Base-by-base conservation (phyloP, 2,888 invertebrate species). In the Meliscaeva auricollis region DNA sequence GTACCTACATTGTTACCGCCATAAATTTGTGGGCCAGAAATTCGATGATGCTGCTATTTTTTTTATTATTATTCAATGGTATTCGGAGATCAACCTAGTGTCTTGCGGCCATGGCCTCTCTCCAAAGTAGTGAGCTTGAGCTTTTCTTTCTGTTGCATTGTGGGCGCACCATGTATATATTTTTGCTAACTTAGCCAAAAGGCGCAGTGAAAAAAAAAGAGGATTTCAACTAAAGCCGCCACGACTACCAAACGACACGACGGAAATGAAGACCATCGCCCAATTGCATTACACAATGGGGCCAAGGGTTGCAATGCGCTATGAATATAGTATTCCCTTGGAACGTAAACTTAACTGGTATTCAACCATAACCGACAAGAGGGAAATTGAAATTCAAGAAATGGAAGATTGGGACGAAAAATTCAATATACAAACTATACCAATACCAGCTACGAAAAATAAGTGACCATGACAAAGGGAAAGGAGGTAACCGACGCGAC, bases 201-300 rank as follows among this genome's bases (percentile, higher is more conserved):
- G 50, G 32, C 22, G 54, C 30, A 30, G 9, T 32, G 11, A 46
- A 52, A 72, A 38, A 35, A 38, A 38, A 38, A 38, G 9, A 82
- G 54, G 32, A 68, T 73, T 41, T 17, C 60, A 35, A 54, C 50
- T 50, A 15, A 35, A 9, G 32, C 44, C 30, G 44, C 30, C 20
- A 13, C 60, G 46, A 17, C 64, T 44, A 20, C 66, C 0, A 22
- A 11, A 50, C 50, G 13, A n/a, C n/a, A 17, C 20, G 15, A 79
- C 56, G 79, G 44, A 70, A 83, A 78, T 58, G 74, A n/a, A 58
- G 54, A 79, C 78, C 73, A 73, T 80, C 69, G 62, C 54, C 76
- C 76, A 76, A 81, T 83, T 79, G 79, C 62, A 83, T 83, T 79
- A 79, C 79, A 83, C 74, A 83, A 83, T 78, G 68, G 62, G 78